A percentile compares a stretch with the other conserved stretches of the same genome.
These are phyloP conservation scores for Alaudala cheleensis DNA, from an alignment of 2,113 vertebrate genomes.

Conservation along the genomic window DNA sequence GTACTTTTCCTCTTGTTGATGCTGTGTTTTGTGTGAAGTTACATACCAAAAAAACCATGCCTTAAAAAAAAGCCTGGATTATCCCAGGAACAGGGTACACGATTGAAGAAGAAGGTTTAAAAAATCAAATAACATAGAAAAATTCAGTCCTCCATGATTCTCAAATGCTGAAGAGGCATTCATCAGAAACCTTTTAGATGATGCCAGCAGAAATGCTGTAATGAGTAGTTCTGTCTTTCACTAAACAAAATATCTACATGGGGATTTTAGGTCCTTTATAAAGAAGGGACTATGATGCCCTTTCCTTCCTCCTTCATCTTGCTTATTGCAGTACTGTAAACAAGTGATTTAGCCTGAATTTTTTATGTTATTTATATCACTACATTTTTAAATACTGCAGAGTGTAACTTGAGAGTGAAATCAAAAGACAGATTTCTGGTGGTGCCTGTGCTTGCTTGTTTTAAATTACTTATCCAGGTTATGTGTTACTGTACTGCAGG, in stretches of 20 bases:
- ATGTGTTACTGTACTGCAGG: not conserved
- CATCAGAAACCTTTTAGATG: not conserved
- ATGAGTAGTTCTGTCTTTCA: not conserved
- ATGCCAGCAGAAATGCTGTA: not conserved
- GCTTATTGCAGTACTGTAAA: not conserved
- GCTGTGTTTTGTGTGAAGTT: not conserved
- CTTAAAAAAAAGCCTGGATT: not conserved
- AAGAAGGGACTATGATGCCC: not conserved
- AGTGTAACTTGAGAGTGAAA: not conserved
- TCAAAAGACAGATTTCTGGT: not conserved
- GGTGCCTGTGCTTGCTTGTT: not conserved
- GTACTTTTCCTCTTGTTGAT: not conserved
- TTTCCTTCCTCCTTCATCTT: not conserved
- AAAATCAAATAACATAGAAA: not conserved
- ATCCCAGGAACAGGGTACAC: not conserved
- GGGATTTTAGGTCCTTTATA: not conserved
- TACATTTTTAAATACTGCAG: not conserved
- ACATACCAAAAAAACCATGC: not conserved
- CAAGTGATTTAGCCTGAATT: not conserved
- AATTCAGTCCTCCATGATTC: not conserved
- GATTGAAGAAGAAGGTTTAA: not conserved
- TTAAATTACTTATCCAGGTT: not conserved
- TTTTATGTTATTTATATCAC: not conserved
- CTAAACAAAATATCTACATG: not conserved
- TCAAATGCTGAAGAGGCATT: not conserved